phyloP scores from a whole-genome alignment of 2,888 invertebrate species.

The Acanthosepion lycidas region DNA sequence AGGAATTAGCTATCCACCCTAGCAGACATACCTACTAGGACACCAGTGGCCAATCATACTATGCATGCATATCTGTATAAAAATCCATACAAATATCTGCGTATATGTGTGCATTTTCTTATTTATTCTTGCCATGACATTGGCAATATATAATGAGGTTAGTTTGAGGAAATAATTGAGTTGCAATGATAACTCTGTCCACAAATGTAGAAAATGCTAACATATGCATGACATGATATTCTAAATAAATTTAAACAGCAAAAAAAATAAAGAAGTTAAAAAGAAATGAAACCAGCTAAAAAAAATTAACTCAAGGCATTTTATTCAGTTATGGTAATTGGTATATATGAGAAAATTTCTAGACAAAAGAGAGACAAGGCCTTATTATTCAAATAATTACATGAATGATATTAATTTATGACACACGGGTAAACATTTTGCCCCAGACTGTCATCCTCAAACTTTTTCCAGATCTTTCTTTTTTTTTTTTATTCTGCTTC shows the following conservation, averaged over 20 bases:
- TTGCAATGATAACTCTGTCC: not conserved
- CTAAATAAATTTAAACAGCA: not conserved
- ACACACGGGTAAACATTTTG: slow-evolving; percentile 33
- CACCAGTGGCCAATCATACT: too few relatives aligned
- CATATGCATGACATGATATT: slow-evolving; percentile 1
- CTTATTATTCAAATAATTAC: slow-evolving; percentile 2
- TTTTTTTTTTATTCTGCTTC: not conserved
- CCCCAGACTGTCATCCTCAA: not conserved
- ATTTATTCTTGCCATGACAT: not conserved
- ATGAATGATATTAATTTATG: not conserved
- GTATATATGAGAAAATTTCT: not conserved
- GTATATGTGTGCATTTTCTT: not conserved
- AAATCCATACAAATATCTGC: not conserved
- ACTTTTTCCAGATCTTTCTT: not conserved
- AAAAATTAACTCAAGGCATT: not conserved
- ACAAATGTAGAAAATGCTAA: not conserved
- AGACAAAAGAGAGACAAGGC: not conserved
- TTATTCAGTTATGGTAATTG: not conserved
- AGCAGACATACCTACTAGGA: too few relatives aligned
- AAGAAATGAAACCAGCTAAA: not conserved
- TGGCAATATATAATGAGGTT: slow-evolving; percentile 33
- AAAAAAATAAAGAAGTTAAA: not conserved
- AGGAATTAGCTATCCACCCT: too few relatives aligned
- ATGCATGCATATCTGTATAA: too few relatives aligned
- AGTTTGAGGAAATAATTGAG: slow-evolving; percentile 4